Percentiles rank a stretch among this genome's conserved stretches.
These are phyloP conservation scores for Heliangelus exortis DNA, from an alignment of 2,797 vertebrate genomes.

Conservation along the genomic window DNA sequence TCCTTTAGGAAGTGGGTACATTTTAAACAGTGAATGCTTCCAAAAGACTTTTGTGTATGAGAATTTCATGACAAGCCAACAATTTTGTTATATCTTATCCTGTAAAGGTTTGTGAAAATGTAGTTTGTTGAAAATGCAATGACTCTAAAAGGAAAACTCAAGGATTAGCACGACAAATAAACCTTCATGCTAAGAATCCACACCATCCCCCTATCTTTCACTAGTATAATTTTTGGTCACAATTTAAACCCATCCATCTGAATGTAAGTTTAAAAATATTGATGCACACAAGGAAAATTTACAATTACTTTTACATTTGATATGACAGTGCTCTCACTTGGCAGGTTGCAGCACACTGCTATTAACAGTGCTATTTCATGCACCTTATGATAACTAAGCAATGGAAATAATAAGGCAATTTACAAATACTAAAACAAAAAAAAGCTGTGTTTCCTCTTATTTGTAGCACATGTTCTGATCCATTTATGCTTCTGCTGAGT, in stretches of 20 bases:
- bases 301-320: not conserved
- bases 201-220: not conserved
- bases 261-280: not conserved
- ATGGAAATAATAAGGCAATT: constrained; percentile 46
- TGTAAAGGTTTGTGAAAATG: not conserved
- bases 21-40: not conserved
- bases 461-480: constrained; percentile 46
- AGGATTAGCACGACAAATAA: not conserved
- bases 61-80: constrained; percentile 23
- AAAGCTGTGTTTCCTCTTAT: not conserved
- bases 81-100: constrained; percentile 22
- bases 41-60: not conserved
- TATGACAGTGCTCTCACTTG: not conserved
- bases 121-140: not conserved
- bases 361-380: constrained; percentile 48
- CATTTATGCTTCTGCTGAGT: constrained; percentile 52
- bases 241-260: not conserved
- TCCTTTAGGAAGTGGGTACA: not conserved
- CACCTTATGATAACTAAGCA: not conserved
- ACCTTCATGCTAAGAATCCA: not conserved
- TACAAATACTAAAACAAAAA: constrained; percentile 32
- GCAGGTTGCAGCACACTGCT: constrained; percentile 15
- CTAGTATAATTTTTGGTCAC: not conserved
- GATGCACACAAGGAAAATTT: not conserved
- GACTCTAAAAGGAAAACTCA: not conserved